A percentile compares a stretch with the other conserved stretches of the same genome.
Evolutionary conservation across 2,797 vertebrate species (phyloP).

Genomic region (Cryptoblepharus egeriae): DNA sequence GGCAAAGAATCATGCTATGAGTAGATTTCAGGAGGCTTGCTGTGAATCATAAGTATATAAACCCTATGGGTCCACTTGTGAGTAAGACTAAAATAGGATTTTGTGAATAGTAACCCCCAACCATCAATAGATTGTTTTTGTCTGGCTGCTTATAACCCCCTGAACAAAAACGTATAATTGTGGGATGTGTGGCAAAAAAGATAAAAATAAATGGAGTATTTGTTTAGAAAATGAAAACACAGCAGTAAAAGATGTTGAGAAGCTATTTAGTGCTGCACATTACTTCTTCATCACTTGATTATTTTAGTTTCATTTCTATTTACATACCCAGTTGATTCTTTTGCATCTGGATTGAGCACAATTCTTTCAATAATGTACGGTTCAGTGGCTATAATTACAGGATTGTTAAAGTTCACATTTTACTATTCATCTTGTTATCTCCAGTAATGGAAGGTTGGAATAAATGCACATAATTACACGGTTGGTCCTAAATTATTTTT

Average conservation of each 20-base stretch:
- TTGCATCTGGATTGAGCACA: constrained; percentile 77
- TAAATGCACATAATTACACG: constrained; percentile 79
- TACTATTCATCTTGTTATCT: constrained; percentile 81
- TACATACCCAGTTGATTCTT: constrained; percentile 76
- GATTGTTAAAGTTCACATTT: constrained; percentile 80
- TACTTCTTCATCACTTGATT: constrained; percentile 74
- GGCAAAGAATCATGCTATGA: background rate
- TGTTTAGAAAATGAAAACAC: constrained; percentile 67
- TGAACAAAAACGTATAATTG: constrained; percentile 37
- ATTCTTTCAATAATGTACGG: constrained; percentile 75
- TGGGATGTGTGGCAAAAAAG: constrained; percentile 50
- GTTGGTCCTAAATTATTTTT: constrained; percentile 78
- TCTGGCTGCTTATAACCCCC: constrained; percentile 19
- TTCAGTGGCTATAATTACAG: constrained; percentile 81
- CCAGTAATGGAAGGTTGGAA: constrained; percentile 75
- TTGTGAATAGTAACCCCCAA: constrained; percentile 36
- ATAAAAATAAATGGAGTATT: constrained; percentile 59
- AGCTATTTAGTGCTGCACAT: constrained; percentile 65
- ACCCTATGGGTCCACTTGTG: constrained; percentile 45
- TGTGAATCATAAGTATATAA: constrained; percentile 47
- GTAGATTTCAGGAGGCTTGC: constrained; percentile 13
- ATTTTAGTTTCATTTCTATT: constrained; percentile 78
- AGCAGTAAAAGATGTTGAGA: constrained; percentile 52
- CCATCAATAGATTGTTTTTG: constrained; percentile 44
- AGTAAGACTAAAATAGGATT: background rate